phyloP scores from a whole-genome alignment of 2,113 vertebrate species.

The Craseonycteris thonglongyai region DNA sequence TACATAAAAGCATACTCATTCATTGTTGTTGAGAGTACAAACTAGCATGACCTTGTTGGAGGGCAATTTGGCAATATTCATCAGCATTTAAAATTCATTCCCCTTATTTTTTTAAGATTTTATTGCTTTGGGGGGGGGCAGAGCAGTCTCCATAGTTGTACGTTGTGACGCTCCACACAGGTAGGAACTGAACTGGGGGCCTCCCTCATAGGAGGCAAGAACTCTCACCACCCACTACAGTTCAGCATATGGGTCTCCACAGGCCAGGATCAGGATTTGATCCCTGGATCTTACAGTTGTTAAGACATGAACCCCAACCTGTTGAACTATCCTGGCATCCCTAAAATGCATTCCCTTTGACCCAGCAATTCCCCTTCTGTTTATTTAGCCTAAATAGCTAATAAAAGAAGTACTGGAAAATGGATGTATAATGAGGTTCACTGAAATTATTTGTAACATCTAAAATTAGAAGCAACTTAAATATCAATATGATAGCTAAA shows the following conservation, averaged over 20 bases:
- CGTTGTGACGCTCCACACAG: no score
- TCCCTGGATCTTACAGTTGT: no score
- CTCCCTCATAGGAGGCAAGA: no score
- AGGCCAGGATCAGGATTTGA: no score
- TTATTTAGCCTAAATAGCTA: background rate
- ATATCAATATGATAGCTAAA: background rate
- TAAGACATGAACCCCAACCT: no score
- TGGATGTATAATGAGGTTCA: background rate
- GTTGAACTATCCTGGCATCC: no score
- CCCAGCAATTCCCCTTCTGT: background rate
- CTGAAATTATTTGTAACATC: background rate
- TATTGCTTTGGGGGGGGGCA: no score
- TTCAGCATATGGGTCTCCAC: no score
- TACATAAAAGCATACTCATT: background rate
- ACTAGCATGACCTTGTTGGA: background rate
- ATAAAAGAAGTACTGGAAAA: background rate
- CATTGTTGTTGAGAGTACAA: background rate
- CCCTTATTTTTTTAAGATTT: no score
- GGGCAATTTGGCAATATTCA: background rate
- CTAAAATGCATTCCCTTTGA: slow-evolving; percentile 8
- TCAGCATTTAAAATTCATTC: slow-evolving; percentile 14
- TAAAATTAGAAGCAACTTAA: background rate
- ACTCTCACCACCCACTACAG: no score
- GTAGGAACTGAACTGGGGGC: no score
- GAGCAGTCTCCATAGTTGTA: no score